Evolutionary conservation across 2,888 invertebrate genomes (phyloP).

Genomic region (Amblyteles armatorius): DNA sequence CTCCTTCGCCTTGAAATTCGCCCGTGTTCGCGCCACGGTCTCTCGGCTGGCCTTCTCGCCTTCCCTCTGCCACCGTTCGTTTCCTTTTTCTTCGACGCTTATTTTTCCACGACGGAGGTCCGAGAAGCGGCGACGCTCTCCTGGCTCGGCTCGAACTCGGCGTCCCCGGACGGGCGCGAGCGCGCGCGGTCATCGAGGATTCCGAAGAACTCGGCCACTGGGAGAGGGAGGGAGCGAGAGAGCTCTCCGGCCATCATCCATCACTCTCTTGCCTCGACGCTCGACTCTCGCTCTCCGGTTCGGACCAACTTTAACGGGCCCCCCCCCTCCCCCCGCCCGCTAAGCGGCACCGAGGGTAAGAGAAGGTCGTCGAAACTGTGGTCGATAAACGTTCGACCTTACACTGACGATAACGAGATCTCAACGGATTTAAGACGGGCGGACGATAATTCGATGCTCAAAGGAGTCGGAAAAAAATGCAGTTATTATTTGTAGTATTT

Average conservation of each 20-base stretch:
- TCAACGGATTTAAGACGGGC: background rate
- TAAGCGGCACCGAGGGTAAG: background rate
- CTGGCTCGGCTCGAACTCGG: background rate
- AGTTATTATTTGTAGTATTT: too few relatives aligned
- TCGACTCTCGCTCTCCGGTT: background rate
- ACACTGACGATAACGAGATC: background rate
- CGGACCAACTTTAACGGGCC: conserved; percentile 14
- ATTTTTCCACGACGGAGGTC: conserved; percentile 28
- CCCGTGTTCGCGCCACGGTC: conserved; percentile 37
- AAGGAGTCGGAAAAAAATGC: too few relatives aligned
- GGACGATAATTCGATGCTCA: background rate
- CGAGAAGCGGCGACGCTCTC: conserved; percentile 8
- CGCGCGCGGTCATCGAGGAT: conserved; percentile 21
- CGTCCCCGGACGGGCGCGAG: conserved; percentile 5
- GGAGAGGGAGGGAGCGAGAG: conserved; percentile 6
- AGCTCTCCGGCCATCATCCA: conserved; percentile 25
- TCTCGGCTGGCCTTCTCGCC: conserved; percentile 33
- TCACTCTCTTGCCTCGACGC: conserved; percentile 19
- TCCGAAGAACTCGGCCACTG: conserved; percentile 44
- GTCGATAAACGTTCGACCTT: conserved; percentile 5
- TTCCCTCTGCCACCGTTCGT: conserved; percentile 11
- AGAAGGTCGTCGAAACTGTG: conserved; percentile 15
- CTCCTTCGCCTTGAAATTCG: conserved; percentile 60
- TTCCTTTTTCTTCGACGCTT: conserved; percentile 13
- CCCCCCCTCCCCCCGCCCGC: background rate